These are phyloP conservation scores for Acrossocheilus wenchowensis DNA, from an alignment of 2,797 vertebrate genomes.

Conservation along the genomic window DNA sequence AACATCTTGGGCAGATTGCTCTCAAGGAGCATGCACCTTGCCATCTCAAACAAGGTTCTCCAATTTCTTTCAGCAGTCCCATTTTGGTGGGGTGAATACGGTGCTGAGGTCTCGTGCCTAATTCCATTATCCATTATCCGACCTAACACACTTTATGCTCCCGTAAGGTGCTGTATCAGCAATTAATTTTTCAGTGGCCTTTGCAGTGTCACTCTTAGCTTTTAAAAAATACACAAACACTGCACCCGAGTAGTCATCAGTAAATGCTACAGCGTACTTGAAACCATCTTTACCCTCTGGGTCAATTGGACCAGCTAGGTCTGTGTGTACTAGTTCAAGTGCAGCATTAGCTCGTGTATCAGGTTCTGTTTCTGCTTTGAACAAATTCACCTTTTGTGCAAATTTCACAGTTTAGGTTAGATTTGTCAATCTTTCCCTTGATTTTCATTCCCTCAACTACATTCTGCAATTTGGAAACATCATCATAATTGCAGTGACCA, in stretches of 20 bases:
- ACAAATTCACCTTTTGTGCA: neutral
- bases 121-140: constrained; percentile 25
- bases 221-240: constrained; percentile 24
- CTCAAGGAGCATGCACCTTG: neutral
- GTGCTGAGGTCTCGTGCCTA: neutral
- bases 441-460: neutral
- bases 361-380: neutral
- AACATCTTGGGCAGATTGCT: neutral
- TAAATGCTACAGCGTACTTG: constrained; percentile 1
- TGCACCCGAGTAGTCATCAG: constrained; percentile 21
- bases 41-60: constrained; percentile 19
- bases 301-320: neutral
- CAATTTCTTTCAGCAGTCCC: constrained; percentile 18
- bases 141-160: neutral
- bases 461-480: constrained; percentile 12
- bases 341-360: neutral
- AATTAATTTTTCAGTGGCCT: neutral
- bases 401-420: neutral
- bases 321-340: neutral
- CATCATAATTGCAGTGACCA: constrained; percentile 3
- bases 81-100: constrained; percentile 12
- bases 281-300: constrained; percentile 7
- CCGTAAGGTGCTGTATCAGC: neutral
- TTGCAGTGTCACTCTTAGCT: neutral
- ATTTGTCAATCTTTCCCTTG: neutral